These are phyloP conservation scores for Alexandromys fortis DNA, from an alignment of 2,113 vertebrate species.

Conservation along the genomic window DNA sequence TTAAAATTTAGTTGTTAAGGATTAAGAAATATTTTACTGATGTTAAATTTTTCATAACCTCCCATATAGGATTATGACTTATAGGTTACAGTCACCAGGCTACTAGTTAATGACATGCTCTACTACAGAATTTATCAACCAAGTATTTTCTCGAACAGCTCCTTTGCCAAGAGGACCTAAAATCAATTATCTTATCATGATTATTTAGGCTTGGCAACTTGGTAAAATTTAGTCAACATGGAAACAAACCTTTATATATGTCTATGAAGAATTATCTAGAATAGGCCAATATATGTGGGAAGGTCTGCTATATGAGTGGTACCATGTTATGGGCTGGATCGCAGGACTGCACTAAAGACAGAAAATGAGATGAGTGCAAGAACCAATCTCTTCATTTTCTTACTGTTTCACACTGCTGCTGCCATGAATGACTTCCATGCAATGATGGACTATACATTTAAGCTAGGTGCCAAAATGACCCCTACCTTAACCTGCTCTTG, in stretches of 20 bases:
- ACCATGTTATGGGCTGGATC: neutral
- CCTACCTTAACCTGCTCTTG: neutral
- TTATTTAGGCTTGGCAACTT: neutral
- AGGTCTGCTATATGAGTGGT: too few relatives aligned
- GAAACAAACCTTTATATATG: neutral
- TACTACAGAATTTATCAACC: neutral
- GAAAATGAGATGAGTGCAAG: neutral
- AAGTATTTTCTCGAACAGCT: neutral
- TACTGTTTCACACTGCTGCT: neutral
- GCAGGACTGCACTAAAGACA: neutral
- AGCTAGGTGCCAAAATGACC: neutral
- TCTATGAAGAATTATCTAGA: neutral
- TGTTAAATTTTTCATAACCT: neutral
- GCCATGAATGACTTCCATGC: too few relatives aligned
- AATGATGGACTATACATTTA: neutral
- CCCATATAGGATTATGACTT: neutral
- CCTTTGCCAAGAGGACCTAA: neutral
- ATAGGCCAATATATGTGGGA: neutral
- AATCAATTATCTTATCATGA: neutral
- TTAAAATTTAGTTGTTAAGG: neutral
- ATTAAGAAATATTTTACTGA: neutral
- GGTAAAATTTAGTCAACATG: neutral
- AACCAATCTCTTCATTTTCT: neutral
- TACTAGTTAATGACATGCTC: slow-evolving; percentile 3
- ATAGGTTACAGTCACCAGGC: neutral